Evolutionary conservation across 2,113 vertebrate species (phyloP), one percentile per base, ranked within the genome.

Genomic region (Serinus canaria): DNA sequence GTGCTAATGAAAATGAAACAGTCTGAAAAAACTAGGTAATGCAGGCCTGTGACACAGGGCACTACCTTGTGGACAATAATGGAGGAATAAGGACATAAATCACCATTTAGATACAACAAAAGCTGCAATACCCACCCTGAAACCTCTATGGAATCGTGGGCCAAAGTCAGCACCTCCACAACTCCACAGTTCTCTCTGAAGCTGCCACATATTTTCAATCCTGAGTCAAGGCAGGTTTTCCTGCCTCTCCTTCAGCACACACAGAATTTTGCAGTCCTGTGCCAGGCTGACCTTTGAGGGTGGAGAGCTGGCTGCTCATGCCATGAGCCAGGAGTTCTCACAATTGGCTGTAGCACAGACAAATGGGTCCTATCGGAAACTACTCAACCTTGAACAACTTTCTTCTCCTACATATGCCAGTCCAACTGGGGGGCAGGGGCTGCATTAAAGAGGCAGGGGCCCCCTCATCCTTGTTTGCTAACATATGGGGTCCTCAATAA

Each of bases 1-100:
- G 94, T 85, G 97, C 98, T 99, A 99, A 99, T 99, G 98, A 99
- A 99, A 99, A 99, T 90, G 74, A 98, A 98, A 98, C 87, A 74
- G 96, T 95, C 97, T 98, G 97, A 98, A 95, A 98, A 97, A 97
- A 96, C 96, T 93, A 97, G 91, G 97, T 90, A 94, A 95, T 86
- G 89, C 95, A 95, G 76, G 78, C 78, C 79, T 83, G 97, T 97
- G 97, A 97, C 97, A 98, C 31, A 92, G 95, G 96, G 91, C 97
- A 97, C 92, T 97, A 84, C 93, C 95, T 97, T 84, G 90, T 89
- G 89, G 96, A 97, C 95, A 94, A 93, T 97, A 97, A 98, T 96
- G 92, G 79, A 96, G 79, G 95, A 96, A 94, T 97, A 97, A 95
- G 90, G 92, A 91, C 96, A 98, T 98, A 98, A 98, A 98, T 98